These are phyloP conservation scores for Drosophila ochracea DNA, from an alignment of 2,888 invertebrate species.

Conservation along the genomic window DNA sequence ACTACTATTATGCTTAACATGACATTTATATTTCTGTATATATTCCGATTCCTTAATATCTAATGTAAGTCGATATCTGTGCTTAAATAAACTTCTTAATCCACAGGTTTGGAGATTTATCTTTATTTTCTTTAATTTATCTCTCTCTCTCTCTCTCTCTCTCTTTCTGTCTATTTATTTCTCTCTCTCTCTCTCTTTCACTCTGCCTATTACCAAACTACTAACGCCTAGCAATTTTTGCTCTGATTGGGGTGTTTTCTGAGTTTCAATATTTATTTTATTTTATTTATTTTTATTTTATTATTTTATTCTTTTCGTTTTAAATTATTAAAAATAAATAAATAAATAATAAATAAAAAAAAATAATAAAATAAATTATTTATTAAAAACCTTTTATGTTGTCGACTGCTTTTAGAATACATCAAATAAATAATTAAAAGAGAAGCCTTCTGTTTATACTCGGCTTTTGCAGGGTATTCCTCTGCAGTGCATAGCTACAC, in stretches of 20 bases:
- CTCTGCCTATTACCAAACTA: background rate
- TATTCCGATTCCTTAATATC: background rate
- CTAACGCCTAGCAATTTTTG: background rate
- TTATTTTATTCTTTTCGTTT: background rate
- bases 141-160: background rate
- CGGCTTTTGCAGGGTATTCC: conserved; percentile 32
- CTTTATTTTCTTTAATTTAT: background rate
- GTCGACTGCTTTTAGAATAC: background rate
- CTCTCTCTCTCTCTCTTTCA: background rate
- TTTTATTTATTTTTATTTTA: background rate
- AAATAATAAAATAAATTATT: too few species aligned
- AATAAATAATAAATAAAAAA: too few species aligned
- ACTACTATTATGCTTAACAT: background rate
- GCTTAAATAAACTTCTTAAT: background rate
- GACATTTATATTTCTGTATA: background rate
- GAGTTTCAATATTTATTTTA: background rate
- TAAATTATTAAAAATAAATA: too few species aligned
- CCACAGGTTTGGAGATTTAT: background rate
- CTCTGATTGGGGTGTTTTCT: background rate
- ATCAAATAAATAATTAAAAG: conserved; percentile 2
- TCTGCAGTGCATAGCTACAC: background rate
- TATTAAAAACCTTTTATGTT: background rate
- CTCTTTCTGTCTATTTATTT: too few species aligned
- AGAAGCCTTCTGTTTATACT: background rate
- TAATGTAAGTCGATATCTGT: background rate